phyloP scores from a whole-genome alignment of 2,113 vertebrate genomes.

The Xenopus borealis region DNA sequence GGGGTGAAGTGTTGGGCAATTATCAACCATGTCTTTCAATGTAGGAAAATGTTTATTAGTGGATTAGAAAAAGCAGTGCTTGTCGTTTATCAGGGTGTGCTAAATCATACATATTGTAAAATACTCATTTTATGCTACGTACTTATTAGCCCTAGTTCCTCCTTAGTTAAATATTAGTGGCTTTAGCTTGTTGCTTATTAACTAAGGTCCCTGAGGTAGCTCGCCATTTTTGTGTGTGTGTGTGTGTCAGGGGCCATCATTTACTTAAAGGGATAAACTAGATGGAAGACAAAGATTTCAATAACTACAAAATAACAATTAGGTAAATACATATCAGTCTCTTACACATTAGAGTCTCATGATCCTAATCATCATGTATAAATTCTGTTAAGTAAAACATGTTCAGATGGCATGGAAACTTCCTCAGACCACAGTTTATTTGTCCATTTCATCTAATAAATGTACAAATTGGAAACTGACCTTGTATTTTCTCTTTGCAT shows the following conservation, averaged over 20 bases:
- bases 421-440: too few relatives aligned
- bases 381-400: too few relatives aligned
- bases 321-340: too few relatives aligned
- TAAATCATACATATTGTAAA: conserved; percentile 18
- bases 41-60: neutral
- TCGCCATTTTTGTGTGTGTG: conserved; percentile 3
- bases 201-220: neutral
- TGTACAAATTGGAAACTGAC: too few relatives aligned
- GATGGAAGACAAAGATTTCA: neutral
- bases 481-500: too few relatives aligned
- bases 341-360: too few relatives aligned
- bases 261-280: too few relatives aligned
- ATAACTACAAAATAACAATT: too few relatives aligned
- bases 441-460: too few relatives aligned
- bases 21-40: neutral
- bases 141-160: neutral
- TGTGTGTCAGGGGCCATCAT: too few relatives aligned
- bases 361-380: too few relatives aligned
- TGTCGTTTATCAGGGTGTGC: conserved; percentile 21
- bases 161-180: conserved; percentile 35
- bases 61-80: neutral
- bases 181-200: conserved; percentile 15
- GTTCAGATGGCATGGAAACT: too few relatives aligned
- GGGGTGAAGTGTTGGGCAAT: neutral
- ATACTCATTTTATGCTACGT: conserved; percentile 3